Evolutionary conservation across 2,888 invertebrate species (phyloP).

Genomic region (Stenurella melanura): DNA sequence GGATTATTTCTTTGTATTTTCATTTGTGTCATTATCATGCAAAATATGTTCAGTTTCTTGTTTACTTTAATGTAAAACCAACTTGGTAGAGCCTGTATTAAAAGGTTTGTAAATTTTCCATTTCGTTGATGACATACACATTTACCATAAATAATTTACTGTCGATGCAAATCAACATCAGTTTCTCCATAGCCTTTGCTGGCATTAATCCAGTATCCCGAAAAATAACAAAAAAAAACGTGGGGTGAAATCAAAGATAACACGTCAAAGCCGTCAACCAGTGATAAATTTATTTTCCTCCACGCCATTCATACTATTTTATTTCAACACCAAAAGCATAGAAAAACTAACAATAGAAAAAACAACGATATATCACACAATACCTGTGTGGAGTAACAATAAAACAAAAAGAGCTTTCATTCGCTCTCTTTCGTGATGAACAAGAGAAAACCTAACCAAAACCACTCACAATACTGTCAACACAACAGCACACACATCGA

Average conservation of each 20-base stretch:
- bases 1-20: not conserved
- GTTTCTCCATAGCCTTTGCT: not conserved
- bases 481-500: slow-evolving; percentile 40
- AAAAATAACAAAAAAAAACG: slow-evolving; percentile 32
- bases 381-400: slow-evolving; percentile 41
- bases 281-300: slow-evolving; percentile 39
- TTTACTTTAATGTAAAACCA: not conserved
- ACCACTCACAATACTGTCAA: slow-evolving; percentile 41
- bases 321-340: slow-evolving; percentile 38
- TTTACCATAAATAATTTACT: slow-evolving; percentile 14
- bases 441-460: slow-evolving; percentile 36
- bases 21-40: too few relatives aligned
- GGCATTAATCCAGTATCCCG: slow-evolving; percentile 23
- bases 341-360: slow-evolving; percentile 40
- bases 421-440: slow-evolving; percentile 29
- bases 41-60: not conserved
- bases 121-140: not conserved
- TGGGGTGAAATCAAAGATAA: slow-evolving; percentile 34
- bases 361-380: slow-evolving; percentile 40
- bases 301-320: slow-evolving; percentile 30
- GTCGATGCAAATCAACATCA: slow-evolving; percentile 34
- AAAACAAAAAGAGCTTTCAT: slow-evolving; percentile 39
- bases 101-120: not conserved
- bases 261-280: slow-evolving; percentile 32
- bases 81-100: not conserved